Percentiles rank a stretch among this genome's conserved stretches.
Conservation (phyloP, 2,888 invertebrate genomes). For the Drosophila lutescens region DNA sequence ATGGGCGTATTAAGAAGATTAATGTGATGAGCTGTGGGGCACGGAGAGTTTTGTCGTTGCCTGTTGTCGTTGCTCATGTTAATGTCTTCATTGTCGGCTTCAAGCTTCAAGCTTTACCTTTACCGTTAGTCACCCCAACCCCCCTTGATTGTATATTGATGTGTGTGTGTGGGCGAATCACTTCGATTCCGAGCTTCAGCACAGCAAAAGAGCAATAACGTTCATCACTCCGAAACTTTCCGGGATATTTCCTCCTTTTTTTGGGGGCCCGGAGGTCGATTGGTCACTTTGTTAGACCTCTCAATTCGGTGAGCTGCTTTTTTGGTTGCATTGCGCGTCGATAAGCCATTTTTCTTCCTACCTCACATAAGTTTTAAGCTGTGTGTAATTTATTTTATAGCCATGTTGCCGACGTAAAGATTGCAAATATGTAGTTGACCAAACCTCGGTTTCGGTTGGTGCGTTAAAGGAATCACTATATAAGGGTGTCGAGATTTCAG, state of each 20-base stretch:
- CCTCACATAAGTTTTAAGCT: slow-evolving; percentile 78
- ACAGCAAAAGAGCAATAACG: slow-evolving; percentile 62
- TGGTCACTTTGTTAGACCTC: slow-evolving; percentile 65
- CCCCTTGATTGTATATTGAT: slow-evolving; percentile 32
- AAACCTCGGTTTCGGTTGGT: slow-evolving; percentile 58
- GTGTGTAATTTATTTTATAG: slow-evolving; percentile 75
- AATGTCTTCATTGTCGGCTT: slow-evolving; percentile 79
- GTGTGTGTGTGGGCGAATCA: slow-evolving; percentile 45
- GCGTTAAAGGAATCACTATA: slow-evolving; percentile 43
- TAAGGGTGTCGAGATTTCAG: slow-evolving; percentile 37
- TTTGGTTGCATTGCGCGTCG: slow-evolving; percentile 68
- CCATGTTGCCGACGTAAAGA: slow-evolving; percentile 74
- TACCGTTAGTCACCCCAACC: slow-evolving; percentile 51
- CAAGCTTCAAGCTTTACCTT: slow-evolving; percentile 66
- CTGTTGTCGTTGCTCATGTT: slow-evolving; percentile 72
- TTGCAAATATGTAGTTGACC: slow-evolving; percentile 76
- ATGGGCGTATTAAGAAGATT: slow-evolving; percentile 79
- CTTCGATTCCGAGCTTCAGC: slow-evolving; percentile 53
- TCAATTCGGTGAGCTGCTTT: slow-evolving; percentile 31
- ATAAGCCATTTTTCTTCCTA: slow-evolving; percentile 77
- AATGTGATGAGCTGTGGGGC: slow-evolving; percentile 73
- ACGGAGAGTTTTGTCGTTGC: slow-evolving; percentile 69
- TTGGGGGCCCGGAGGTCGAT: slow-evolving; percentile 66
- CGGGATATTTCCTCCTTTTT: slow-evolving; percentile 7
- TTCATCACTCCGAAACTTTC: slow-evolving; percentile 56